Evolutionary conservation across 2,113 vertebrate genomes (phyloP).

Genomic region (Hipposideros armiger): DNA sequence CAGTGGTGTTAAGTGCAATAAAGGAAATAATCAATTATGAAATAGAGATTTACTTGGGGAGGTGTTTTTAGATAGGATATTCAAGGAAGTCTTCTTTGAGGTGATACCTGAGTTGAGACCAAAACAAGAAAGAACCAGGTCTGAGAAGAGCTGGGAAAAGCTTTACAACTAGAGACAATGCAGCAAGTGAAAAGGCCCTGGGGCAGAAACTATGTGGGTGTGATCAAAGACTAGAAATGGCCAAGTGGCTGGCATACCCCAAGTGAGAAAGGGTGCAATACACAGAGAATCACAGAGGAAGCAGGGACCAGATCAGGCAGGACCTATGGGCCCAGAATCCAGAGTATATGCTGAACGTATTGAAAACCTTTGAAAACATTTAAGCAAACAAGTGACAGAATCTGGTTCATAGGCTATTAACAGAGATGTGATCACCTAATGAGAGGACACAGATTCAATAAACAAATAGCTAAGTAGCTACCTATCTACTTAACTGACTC

Average conservation of each 20-base stretch:
- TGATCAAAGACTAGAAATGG: not conserved
- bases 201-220: not conserved
- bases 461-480: not conserved
- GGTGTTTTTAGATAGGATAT: not conserved
- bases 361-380: not conserved
- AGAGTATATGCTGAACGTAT: not conserved
- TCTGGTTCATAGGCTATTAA: not conserved
- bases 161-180: not conserved
- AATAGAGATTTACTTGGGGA: not conserved
- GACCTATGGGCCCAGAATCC: too few species aligned
- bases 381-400: not conserved
- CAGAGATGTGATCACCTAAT: not conserved
- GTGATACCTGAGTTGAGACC: not conserved
- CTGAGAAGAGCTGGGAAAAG: not conserved
- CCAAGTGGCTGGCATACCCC: not conserved
- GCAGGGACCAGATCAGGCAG: not conserved
- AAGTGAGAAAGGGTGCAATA: not conserved
- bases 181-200: not conserved
- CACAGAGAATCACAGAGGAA: not conserved
- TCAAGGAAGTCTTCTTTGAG: not conserved
- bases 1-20: not conserved
- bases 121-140: not conserved
- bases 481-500: not conserved
- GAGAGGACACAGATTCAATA: not conserved
- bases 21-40: not conserved